phyloP scores from a whole-genome alignment of 2,113 vertebrate species.

The Phylloscopus trochiloides region DNA sequence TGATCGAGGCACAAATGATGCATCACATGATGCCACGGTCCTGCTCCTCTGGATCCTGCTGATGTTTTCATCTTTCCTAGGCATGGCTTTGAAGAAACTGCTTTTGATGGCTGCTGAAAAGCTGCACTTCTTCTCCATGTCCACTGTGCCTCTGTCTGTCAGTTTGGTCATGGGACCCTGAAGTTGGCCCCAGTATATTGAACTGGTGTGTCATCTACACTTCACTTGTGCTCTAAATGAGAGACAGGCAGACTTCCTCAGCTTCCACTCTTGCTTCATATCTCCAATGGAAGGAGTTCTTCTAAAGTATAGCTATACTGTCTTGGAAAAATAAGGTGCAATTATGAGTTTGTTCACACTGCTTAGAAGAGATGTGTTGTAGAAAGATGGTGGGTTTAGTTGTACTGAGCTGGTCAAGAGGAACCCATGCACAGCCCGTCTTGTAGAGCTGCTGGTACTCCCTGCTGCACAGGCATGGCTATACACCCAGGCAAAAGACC shows the following conservation, averaged over 20 bases:
- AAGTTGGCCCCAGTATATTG: not conserved
- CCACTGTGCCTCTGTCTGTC: not conserved
- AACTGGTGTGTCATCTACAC: not conserved
- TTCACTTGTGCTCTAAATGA: not conserved
- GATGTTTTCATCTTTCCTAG: not conserved
- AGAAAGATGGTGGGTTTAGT: not conserved
- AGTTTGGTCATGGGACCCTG: not conserved
- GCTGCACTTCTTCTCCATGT: not conserved
- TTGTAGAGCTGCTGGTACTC: not conserved
- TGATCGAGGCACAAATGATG: not conserved
- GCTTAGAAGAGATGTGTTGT: not conserved
- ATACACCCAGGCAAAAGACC: not conserved
- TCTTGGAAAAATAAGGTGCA: not conserved
- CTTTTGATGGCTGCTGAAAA: not conserved
- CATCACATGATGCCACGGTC: fast-evolving
- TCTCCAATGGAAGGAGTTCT: not conserved
- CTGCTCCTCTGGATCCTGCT: not conserved
- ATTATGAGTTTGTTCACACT: not conserved
- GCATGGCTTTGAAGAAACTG: not conserved
- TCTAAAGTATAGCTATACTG: not conserved
- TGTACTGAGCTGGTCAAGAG: not conserved
- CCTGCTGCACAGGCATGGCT: not conserved
- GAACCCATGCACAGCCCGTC: not conserved
- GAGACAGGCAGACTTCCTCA: not conserved
- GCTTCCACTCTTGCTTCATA: not conserved